Evolutionary conservation across 1,140 invertebrate species (phyloP).

Genomic region (Apis dorsata): DNA sequence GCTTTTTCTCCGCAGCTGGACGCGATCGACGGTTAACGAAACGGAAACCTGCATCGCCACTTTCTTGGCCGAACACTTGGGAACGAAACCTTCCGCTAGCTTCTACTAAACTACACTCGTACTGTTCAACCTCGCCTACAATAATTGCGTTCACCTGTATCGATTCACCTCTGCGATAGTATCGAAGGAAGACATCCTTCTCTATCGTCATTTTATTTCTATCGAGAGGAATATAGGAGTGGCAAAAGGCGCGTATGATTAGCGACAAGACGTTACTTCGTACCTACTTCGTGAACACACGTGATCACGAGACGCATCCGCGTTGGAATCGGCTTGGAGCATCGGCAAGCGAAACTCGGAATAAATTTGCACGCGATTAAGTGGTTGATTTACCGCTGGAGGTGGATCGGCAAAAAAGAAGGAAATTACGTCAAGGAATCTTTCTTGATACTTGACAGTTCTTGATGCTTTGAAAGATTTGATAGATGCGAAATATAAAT

Average conservation of each 20-base stretch:
- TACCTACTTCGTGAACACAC: background rate
- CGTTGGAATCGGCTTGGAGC: background rate
- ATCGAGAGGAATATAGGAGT: background rate
- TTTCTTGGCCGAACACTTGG: background rate
- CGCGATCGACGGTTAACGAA: constrained; percentile 50
- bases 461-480: too few species aligned
- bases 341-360: constrained; percentile 19
- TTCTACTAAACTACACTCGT: too few species aligned
- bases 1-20: constrained; percentile 71
- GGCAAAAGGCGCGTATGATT: too few species aligned
- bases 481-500: too few species aligned
- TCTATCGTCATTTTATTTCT: background rate
- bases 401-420: background rate
- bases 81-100: background rate
- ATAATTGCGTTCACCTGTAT: constrained; percentile 8
- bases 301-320: background rate
- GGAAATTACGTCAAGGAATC: background rate
- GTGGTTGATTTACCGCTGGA: background rate
- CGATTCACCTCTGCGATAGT: too few species aligned
- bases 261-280: too few species aligned
- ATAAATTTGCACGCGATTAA: constrained; percentile 70
- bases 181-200: background rate
- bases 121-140: background rate
- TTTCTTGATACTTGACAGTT: background rate
- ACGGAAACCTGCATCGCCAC: constrained; percentile 13